Conservation (phyloP, 2,113 vertebrate genomes). For the Callionymus lyra region DNA sequence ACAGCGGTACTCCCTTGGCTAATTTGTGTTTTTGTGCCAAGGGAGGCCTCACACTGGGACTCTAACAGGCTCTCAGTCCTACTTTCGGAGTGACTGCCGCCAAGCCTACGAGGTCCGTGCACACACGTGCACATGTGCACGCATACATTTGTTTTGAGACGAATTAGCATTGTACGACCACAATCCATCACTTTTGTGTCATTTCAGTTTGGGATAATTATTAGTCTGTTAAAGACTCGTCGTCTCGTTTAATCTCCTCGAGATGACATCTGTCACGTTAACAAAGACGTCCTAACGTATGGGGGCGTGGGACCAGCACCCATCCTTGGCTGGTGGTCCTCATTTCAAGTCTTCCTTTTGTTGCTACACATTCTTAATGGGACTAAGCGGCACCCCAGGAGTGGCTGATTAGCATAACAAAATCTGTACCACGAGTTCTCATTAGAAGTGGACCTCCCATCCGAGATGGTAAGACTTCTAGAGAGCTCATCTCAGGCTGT, state of each 20-base stretch:
- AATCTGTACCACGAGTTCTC: slow-evolving; percentile 30
- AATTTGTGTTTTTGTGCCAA: slow-evolving; percentile 64
- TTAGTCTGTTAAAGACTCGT: slow-evolving; percentile 9
- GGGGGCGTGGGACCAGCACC: slow-evolving; percentile 43
- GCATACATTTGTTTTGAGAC: slow-evolving; percentile 16
- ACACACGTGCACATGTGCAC: slow-evolving; percentile 6
- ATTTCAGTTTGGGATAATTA: slow-evolving; percentile 9
- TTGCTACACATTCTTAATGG: slow-evolving; percentile 40
- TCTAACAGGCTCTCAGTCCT: slow-evolving; percentile 56
- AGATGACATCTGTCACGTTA: slow-evolving; percentile 14
- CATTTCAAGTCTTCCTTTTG: slow-evolving; percentile 45
- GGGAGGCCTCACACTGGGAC: slow-evolving; percentile 61
- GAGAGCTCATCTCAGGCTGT: slow-evolving; percentile 11
- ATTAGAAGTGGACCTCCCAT: slow-evolving; percentile 43
- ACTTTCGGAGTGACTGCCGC: slow-evolving; percentile 49
- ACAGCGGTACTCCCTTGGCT: slow-evolving; percentile 60
- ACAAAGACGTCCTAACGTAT: slow-evolving; percentile 32
- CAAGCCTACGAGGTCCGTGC: slow-evolving; percentile 39
- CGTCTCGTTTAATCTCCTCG: slow-evolving; percentile 9
- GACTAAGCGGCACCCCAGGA: slow-evolving; percentile 26
- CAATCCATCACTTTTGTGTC: not conserved
- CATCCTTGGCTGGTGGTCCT: slow-evolving; percentile 30
- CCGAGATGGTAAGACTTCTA: slow-evolving; percentile 33
- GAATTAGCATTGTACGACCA: slow-evolving; percentile 8
- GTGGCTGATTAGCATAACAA: slow-evolving; percentile 39